Evolutionary conservation across 2,888 invertebrate species (phyloP).

Genomic region (Baccha elongata): DNA sequence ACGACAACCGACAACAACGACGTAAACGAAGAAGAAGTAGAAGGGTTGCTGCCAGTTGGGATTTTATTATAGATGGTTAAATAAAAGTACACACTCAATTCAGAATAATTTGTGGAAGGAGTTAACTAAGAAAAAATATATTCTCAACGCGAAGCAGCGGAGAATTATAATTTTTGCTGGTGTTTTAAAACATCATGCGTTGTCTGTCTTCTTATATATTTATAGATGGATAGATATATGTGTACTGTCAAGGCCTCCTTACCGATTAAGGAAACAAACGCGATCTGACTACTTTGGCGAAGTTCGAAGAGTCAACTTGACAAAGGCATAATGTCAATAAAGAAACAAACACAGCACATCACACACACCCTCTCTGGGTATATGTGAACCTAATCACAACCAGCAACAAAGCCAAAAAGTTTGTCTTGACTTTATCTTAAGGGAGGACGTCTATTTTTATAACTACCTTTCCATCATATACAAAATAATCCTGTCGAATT

Average conservation of each 20-base stretch:
- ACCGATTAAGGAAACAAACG: conserved; percentile 54
- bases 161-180: conserved; percentile 62
- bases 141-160: conserved; percentile 33
- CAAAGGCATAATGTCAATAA: conserved; percentile 70
- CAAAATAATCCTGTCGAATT: conserved; percentile 65
- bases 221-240: not conserved
- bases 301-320: conserved; percentile 62
- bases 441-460: conserved; percentile 51
- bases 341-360: conserved; percentile 24
- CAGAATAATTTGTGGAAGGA: not conserved
- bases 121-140: conserved; percentile 37
- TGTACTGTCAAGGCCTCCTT: conserved; percentile 20
- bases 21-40: no score
- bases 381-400: conserved; percentile 64
- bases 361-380: conserved; percentile 14
- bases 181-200: conserved; percentile 51
- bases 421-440: conserved; percentile 65
- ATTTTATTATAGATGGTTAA: conserved; percentile 69
- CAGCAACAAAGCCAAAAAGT: conserved; percentile 52
- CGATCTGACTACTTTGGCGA: conserved; percentile 39
- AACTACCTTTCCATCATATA: conserved; percentile 1
- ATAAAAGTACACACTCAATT: conserved; percentile 62
- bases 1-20: conserved; percentile 39
- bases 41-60: conserved; percentile 62
- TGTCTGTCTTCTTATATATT: not conserved